Base-by-base conservation (phyloP, 30 jellyfish, hydroid and myxozoan species). In the Hydra vulgaris region DNA sequence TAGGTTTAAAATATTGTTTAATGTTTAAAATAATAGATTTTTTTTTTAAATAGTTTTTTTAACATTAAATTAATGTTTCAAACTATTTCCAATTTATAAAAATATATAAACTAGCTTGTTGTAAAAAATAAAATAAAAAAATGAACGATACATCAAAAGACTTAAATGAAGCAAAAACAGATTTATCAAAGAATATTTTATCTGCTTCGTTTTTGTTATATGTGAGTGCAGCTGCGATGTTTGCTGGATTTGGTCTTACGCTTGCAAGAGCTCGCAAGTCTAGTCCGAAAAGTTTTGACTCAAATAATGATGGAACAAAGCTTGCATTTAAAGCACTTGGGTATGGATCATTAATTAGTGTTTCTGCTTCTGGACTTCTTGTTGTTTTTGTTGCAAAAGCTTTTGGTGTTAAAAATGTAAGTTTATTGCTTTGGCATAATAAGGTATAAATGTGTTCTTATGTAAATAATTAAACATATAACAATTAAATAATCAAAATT, bases 261-360 rank as follows among this genome's bases (percentile, higher is more conserved):
- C 75, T 92, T 8, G 96, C 94, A 26, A 79, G 94, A 74, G 93
- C 86, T 17, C 83, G 86, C 70, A 86, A 77, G 76, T 86, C 86
- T 26, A 73, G 61, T 74, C 96, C 98, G 21, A 66, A 80, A 16
- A 88, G 83, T 76, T 86, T 91, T 76, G 69, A 74, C 54, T 20
- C 61, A 17, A 86, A 88, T 15, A 18, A 69, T 4, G 96, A 85
- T 17, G 99, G 96, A 23, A 77, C 80, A 21, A 84, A 74, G 76
- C 86, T 94, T 23, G 99, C 96, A 20, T 26, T 84, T 54, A 84
- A 85, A 76, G 99, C 99, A 24, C 87, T 94, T 5, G 99, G 99
- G 23, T 85, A 79, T 77, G 99, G 99, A 8, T 87, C 96, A 15
- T 71, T 81, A n/a, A 54, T 88, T 71, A 86, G 96, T 72, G 82